These are phyloP conservation scores for Drosophila robusta DNA, from an alignment of 2,888 invertebrate species.

Conservation along the genomic window DNA sequence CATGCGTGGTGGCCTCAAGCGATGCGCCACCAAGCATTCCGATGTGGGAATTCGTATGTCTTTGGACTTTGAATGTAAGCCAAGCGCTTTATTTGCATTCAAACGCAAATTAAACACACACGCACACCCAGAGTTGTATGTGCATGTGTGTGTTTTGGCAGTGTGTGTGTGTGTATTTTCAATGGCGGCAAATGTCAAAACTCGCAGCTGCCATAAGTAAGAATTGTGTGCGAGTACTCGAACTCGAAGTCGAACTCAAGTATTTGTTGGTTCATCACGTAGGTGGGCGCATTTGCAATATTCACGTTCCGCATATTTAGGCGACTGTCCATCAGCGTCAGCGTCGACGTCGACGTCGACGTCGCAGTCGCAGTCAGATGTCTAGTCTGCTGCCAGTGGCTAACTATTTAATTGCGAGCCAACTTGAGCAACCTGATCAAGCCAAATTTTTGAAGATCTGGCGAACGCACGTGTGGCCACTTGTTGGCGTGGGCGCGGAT, in stretches of 20 bases:
- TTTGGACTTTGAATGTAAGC: constrained; percentile 31
- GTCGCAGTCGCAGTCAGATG: constrained; percentile 11
- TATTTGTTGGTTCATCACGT: constrained; percentile 53
- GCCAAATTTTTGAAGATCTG: constrained; percentile 7
- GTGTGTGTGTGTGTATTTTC: constrained; percentile 21
- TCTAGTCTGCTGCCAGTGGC: constrained; percentile 19
- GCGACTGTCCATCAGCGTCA: background rate
- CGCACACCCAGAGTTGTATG: too few species aligned
- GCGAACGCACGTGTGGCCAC: constrained; percentile 43
- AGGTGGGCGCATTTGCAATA: constrained; percentile 46
- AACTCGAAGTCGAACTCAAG: constrained; percentile 27
- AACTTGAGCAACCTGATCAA: constrained; percentile 9
- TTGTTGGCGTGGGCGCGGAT: constrained; percentile 8
- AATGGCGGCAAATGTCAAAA: constrained; percentile 60
- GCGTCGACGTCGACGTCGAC: background rate
- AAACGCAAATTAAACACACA: constrained; percentile 12
- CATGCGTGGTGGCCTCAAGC: constrained; percentile 40
- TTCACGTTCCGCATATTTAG: constrained; percentile 47
- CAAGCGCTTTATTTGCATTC: constrained; percentile 40
- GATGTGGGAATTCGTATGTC: constrained; percentile 22
- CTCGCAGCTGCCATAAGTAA: constrained; percentile 43
- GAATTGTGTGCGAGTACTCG: constrained; percentile 35
- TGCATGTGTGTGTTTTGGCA: background rate
- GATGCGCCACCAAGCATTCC: constrained; percentile 46
- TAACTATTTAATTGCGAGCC: constrained; percentile 46